Percentiles rank a stretch among this genome's conserved stretches.
phyloP scores from a whole-genome alignment of 2,113 vertebrate genomes.

The Tyrannus savana region DNA sequence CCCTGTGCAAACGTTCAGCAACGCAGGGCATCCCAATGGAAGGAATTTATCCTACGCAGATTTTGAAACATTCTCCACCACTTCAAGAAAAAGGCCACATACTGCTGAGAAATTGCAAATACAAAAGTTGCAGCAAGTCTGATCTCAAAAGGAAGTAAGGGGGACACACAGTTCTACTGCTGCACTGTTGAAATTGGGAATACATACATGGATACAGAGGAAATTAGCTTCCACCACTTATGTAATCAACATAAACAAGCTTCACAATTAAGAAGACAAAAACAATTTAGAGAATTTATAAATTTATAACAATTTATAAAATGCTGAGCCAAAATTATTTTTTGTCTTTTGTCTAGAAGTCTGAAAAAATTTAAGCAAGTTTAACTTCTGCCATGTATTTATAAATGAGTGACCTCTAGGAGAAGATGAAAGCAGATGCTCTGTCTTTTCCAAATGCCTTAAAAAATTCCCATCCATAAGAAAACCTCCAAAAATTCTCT shows the following conservation, averaged over 20 bases:
- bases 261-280: background rate
- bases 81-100: background rate
- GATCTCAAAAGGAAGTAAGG: background rate
- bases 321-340: background rate
- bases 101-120: background rate
- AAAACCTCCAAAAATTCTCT: background rate
- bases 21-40: background rate
- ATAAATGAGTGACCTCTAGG: background rate
- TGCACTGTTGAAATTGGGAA: background rate
- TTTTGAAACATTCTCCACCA: background rate
- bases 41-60: background rate
- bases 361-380: background rate
- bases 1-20: background rate
- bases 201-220: background rate
- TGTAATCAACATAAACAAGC: background rate
- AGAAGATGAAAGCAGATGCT: background rate
- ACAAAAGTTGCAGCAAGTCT: background rate
- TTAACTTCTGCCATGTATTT: background rate
- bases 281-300: background rate
- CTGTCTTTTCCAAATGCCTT: background rate
- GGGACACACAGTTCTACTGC: background rate
- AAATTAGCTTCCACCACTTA: background rate
- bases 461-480: background rate
- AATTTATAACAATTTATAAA: background rate
- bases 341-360: background rate